A percentile compares a stretch with the other conserved stretches of the same genome.
Evolutionary conservation across 2,113 vertebrate genomes (phyloP).

Genomic region (Helogale parvula): DNA sequence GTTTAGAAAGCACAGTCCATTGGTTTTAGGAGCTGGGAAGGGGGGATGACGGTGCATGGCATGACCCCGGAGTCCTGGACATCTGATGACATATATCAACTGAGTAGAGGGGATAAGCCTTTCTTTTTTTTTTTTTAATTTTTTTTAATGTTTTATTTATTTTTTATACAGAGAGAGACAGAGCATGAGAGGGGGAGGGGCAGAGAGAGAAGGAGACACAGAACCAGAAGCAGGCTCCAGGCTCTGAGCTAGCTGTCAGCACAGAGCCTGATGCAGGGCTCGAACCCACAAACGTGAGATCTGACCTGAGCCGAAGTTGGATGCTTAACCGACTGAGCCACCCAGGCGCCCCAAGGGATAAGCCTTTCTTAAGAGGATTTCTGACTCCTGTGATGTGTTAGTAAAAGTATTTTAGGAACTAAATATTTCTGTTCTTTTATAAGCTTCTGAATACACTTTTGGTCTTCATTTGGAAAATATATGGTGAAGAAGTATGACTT

Average conservation of each 20-base stretch:
- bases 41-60: background rate
- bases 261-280: too few relatives aligned
- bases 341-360: too few relatives aligned
- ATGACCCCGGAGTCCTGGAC: background rate
- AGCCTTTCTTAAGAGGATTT: background rate
- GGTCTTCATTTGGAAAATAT: slow-evolving; percentile 32
- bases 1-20: background rate
- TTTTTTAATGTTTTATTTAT: too few relatives aligned
- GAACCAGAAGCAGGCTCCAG: too few relatives aligned
- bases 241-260: too few relatives aligned
- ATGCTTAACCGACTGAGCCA: too few relatives aligned
- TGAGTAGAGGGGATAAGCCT: background rate
- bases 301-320: too few relatives aligned
- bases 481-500: background rate
- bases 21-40: background rate
- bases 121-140: too few relatives aligned
- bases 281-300: too few relatives aligned
- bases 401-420: background rate
- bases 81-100: background rate
- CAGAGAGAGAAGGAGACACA: too few relatives aligned
- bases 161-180: too few relatives aligned
- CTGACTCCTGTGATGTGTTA: background rate
- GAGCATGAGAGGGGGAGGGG: too few relatives aligned
- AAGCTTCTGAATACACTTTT: background rate
- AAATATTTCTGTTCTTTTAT: background rate